These are phyloP conservation scores for Xenops minutus DNA, from an alignment of 2,797 vertebrate genomes.

Conservation along the genomic window DNA sequence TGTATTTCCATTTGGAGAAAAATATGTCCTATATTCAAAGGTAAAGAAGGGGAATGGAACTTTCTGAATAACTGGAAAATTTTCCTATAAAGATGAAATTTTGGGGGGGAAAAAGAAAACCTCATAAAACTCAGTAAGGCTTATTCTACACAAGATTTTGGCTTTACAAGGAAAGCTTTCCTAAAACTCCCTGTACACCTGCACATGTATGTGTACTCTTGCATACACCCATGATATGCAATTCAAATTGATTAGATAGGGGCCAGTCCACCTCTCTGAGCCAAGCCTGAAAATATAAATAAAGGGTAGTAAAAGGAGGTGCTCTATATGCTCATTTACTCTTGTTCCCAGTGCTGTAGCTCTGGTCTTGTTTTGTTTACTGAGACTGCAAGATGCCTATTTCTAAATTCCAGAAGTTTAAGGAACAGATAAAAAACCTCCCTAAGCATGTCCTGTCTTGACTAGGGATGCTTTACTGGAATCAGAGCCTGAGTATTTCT, in stretches of 20 bases:
- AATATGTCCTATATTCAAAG: conserved; percentile 99
- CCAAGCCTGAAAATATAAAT: not conserved
- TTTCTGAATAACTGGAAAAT: not conserved
- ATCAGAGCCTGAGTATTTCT: not conserved
- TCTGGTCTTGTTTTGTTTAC: not conserved
- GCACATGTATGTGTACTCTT: not conserved
- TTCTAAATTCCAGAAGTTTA: not conserved
- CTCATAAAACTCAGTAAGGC: not conserved
- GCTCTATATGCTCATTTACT: not conserved
- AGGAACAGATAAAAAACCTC: not conserved
- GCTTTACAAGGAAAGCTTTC: not conserved
- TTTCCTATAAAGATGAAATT: not conserved
- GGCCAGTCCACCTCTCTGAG: not conserved
- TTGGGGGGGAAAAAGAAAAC: fast-evolving
- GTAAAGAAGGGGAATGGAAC: conserved; percentile 70
- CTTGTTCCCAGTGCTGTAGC: not conserved
- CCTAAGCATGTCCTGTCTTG: not conserved
- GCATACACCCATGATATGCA: fast-evolving
- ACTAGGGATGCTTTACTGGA: not conserved
- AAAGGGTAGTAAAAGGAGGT: not conserved
- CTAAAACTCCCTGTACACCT: not conserved
- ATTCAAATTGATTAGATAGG: not conserved
- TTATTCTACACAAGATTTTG: not conserved
- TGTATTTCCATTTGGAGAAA: conserved; percentile 98
- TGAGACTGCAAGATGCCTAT: not conserved